phyloP scores from a whole-genome alignment of 2,113 vertebrate genomes.

The Nematolebias whitei region DNA sequence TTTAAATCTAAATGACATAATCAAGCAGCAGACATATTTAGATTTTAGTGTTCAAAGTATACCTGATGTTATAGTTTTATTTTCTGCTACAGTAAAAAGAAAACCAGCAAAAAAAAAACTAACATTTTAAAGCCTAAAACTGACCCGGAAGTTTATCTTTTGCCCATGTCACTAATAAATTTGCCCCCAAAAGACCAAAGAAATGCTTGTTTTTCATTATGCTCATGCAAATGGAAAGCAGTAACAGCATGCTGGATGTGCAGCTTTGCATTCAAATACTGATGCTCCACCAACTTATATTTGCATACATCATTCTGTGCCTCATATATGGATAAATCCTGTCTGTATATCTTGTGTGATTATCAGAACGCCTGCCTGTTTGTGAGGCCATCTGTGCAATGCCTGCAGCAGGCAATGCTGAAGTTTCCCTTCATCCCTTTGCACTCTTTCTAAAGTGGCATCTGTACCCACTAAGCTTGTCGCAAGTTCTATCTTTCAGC shows the following conservation, averaged over 20 bases:
- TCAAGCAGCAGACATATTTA: not conserved
- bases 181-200: not conserved
- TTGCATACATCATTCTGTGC: slow-evolving; percentile 21
- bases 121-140: not conserved
- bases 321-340: slow-evolving; percentile 11
- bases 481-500: not conserved
- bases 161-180: not conserved
- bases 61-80: too few relatives aligned
- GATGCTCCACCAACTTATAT: slow-evolving; percentile 14
- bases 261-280: slow-evolving; percentile 23
- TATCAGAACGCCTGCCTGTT: slow-evolving; percentile 16
- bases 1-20: not conserved
- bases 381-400: slow-evolving; percentile 29
- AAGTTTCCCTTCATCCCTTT: slow-evolving; percentile 27
- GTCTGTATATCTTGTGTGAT: slow-evolving; percentile 18
- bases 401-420: slow-evolving; percentile 19
- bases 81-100: not conserved
- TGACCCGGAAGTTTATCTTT: not conserved
- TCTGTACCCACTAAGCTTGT: not conserved
- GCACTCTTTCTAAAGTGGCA: slow-evolving; percentile 5
- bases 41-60: not conserved
- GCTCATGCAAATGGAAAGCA: not conserved
- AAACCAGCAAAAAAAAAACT: not conserved
- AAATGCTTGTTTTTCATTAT: not conserved
- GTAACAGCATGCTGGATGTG: slow-evolving; percentile 1